phyloP scores from a whole-genome alignment of 2,888 invertebrate species.

The Limulus polyphemus region DNA sequence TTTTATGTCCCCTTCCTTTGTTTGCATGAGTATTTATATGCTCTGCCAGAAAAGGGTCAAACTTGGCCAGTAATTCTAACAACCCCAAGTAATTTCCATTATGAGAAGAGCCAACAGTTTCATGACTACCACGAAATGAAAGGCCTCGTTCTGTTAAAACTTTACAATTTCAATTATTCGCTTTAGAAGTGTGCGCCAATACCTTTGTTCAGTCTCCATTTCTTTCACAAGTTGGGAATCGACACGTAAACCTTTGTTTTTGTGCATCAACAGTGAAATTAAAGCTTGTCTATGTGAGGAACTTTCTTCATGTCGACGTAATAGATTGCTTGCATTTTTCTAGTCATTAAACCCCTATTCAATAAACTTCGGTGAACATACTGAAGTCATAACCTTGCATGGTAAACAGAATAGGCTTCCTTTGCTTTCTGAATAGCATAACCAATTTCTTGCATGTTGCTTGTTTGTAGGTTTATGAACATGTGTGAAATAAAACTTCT shows the following conservation, averaged over 20 bases:
- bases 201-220: not conserved
- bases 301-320: not conserved
- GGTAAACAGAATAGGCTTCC: not conserved
- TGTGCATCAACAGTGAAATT: not conserved
- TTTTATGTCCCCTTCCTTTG: conserved; percentile 27
- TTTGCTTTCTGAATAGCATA: not conserved
- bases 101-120: conserved; percentile 26
- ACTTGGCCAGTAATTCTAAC: conserved; percentile 30
- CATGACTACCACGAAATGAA: conserved; percentile 28
- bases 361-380: not conserved
- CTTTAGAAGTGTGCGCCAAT: not conserved
- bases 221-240: not conserved
- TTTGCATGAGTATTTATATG: conserved; percentile 30
- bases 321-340: not conserved
- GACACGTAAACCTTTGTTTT: not conserved
- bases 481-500: too few relatives aligned
- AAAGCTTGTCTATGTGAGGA: not conserved
- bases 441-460: conserved; percentile 1
- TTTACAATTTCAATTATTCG: conserved; percentile 13
- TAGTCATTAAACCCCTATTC: conserved; percentile 2
- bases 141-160: conserved; percentile 27
- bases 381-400: not conserved
- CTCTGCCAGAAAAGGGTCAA: conserved; percentile 30
- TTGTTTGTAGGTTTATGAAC: too few relatives aligned
- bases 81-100: conserved; percentile 31